Evolutionary conservation across 2,888 invertebrate species (phyloP), one percentile per base, ranked within the genome.

Genomic region (Plagodis dolabraria): DNA sequence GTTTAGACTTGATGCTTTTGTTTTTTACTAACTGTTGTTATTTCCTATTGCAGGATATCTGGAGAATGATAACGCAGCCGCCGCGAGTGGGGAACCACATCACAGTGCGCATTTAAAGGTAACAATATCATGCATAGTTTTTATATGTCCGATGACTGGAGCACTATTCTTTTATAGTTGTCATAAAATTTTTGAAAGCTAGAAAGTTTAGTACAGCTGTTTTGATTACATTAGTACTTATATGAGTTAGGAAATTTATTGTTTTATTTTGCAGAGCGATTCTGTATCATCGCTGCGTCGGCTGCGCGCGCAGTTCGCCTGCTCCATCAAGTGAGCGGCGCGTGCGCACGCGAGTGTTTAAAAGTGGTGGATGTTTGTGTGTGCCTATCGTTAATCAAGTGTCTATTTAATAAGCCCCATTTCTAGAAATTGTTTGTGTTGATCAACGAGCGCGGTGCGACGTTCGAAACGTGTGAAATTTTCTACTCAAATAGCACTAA

Each of bases 291-390:
- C 87, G 67, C 79, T 89, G 81, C 83, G 75, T 60, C 83, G 86
- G 49, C 82, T 89, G 73, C 89, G 89, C 68, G 89, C 88, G 68
- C 89, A 84, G 65, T 89, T 88, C 79, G 72, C 89, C 55, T 85
- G 89, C 83, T 85, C 87, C 70, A 86, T 5, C 9, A 43, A 43
- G 43, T 43, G 12, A 47, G 42, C 36, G 5, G 7, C 47, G 6
- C 45, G 42, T 38, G 22, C 44, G 6, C 45, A 10, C 33, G 34
- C 40, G 0, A 10, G 10, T 40, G 9, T 40, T 10, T 40, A 10
- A 7, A 9, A 7, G 43, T 43, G 43, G 12, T 12, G 43, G 43
- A 43, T 43, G 46, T 10, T 9, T 40, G 47, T 34, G 22, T 48
- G 38, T 40, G 38, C 38, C 10, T 0, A 36, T 52, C 35, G 7